phyloP scores from a whole-genome alignment of 2,797 vertebrate genomes.

The Poecilia gillii region DNA sequence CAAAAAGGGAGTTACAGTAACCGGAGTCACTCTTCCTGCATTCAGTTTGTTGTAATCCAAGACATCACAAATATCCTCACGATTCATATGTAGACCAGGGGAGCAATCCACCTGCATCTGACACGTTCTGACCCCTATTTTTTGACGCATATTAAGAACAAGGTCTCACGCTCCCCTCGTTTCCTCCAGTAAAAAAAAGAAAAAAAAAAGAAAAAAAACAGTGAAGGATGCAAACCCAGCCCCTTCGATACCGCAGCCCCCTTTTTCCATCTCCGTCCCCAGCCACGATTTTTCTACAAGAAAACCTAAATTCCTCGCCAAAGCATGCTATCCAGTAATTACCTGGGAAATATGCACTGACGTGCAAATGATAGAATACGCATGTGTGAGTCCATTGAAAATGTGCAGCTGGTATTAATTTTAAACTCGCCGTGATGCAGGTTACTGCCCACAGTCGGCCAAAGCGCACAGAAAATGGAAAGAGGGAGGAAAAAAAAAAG shows the following conservation, averaged over 20 bases:
- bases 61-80: not conserved
- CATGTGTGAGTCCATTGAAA: not conserved
- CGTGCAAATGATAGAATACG: not conserved
- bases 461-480: constrained; percentile 4
- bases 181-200: constrained; percentile 26
- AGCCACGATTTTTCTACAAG: constrained; percentile 15
- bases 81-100: not conserved
- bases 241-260: constrained; percentile 73
- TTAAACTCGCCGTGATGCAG: not conserved
- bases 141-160: constrained; percentile 70
- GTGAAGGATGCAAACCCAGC: constrained; percentile 67
- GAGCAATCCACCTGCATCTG: not conserved
- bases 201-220: constrained; percentile 19
- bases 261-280: constrained; percentile 30
- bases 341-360: constrained; percentile 11
- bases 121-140: constrained; percentile 13
- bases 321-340: constrained; percentile 13
- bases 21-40: not conserved
- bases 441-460: not conserved
- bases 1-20: not conserved
- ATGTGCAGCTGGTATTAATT: not conserved
- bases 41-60: not conserved
- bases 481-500: constrained; percentile 9
- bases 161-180: constrained; percentile 34
- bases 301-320: constrained; percentile 15